Percentiles rank a stretch among this genome's conserved stretches.
These are phyloP conservation scores for Ypsolopha scabrella DNA, from an alignment of 2,888 invertebrate genomes.

Conservation along the genomic window DNA sequence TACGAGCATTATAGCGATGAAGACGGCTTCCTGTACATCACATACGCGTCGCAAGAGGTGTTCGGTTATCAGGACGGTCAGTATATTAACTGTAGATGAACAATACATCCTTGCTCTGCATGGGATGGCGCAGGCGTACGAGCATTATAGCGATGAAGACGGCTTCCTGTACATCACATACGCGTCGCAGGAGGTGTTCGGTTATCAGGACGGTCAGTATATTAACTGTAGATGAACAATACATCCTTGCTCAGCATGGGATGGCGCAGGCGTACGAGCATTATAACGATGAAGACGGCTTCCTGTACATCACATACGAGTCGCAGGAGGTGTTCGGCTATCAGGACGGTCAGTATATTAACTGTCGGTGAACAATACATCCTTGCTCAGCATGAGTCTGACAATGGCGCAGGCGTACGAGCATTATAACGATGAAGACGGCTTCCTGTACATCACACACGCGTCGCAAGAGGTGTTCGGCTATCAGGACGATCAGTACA, in stretches of 20 bases:
- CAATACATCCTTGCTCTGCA: slow-evolving; percentile 83
- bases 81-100: slow-evolving; percentile 79
- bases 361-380: slow-evolving; percentile 84
- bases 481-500: slow-evolving; percentile 47
- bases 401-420: slow-evolving; percentile 86
- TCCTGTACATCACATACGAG: slow-evolving; percentile 89
- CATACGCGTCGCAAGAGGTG: slow-evolving; percentile 91
- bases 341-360: slow-evolving; percentile 69
- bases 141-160: slow-evolving; percentile 80
- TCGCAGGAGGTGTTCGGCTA: slow-evolving; percentile 90
- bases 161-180: slow-evolving; percentile 92
- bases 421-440: slow-evolving; percentile 82
- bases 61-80: slow-evolving; percentile 75
- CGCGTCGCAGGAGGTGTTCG: slow-evolving; percentile 92
- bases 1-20: slow-evolving; percentile 81
- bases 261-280: slow-evolving; percentile 85
- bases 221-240: slow-evolving; percentile 87
- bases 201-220: slow-evolving; percentile 63
- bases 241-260: slow-evolving; percentile 85
- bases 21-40: slow-evolving; percentile 90
- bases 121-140: slow-evolving; percentile 88
- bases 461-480: slow-evolving; percentile 93
- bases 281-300: slow-evolving; percentile 85
- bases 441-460: slow-evolving; percentile 90
- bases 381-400: slow-evolving; percentile 83